phyloP scores from a whole-genome alignment of 2,797 vertebrate genomes.

The Sparidentex hasta region DNA sequence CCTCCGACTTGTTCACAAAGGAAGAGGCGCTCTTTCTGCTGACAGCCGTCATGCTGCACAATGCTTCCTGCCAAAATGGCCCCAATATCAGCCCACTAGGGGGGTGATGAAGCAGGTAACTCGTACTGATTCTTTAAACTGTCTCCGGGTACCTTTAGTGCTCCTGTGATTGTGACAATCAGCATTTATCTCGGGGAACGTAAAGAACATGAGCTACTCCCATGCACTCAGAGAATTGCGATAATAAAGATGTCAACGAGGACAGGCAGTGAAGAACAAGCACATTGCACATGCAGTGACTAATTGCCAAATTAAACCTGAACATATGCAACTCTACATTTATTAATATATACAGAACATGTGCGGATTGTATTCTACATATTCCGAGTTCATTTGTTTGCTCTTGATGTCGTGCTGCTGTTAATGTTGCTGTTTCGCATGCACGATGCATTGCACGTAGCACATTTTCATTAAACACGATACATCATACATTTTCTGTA shows the following conservation, averaged over 20 bases:
- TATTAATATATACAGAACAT: background rate
- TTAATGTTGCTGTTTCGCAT: slow-evolving; percentile 23
- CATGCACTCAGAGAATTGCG: slow-evolving; percentile 11
- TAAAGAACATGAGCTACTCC: background rate
- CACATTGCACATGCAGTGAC: background rate
- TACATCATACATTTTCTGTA: slow-evolving; percentile 5
- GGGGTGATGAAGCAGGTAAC: slow-evolving; percentile 37
- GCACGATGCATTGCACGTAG: slow-evolving; percentile 6
- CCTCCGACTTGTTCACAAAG: slow-evolving; percentile 9
- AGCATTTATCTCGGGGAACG: slow-evolving; percentile 19
- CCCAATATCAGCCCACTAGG: slow-evolving; percentile 19
- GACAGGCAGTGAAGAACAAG: slow-evolving; percentile 7
- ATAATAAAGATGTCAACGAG: slow-evolving; percentile 27
- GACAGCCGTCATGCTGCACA: slow-evolving; percentile 15
- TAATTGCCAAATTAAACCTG: slow-evolving; percentile 33
- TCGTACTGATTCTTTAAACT: slow-evolving; percentile 14
- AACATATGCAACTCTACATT: slow-evolving; percentile 21
- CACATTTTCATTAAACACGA: slow-evolving; percentile 24
- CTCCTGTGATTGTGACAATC: slow-evolving; percentile 9
- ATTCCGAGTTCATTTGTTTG: slow-evolving; percentile 27
- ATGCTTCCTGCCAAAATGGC: slow-evolving; percentile 16
- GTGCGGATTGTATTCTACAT: slow-evolving; percentile 9
- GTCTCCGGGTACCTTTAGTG: background rate
- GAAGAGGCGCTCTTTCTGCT: slow-evolving; percentile 5
- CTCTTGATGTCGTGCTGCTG: background rate